Evolutionary conservation across 2,888 invertebrate genomes (phyloP).

Genomic region (Cosmia pyralina): DNA sequence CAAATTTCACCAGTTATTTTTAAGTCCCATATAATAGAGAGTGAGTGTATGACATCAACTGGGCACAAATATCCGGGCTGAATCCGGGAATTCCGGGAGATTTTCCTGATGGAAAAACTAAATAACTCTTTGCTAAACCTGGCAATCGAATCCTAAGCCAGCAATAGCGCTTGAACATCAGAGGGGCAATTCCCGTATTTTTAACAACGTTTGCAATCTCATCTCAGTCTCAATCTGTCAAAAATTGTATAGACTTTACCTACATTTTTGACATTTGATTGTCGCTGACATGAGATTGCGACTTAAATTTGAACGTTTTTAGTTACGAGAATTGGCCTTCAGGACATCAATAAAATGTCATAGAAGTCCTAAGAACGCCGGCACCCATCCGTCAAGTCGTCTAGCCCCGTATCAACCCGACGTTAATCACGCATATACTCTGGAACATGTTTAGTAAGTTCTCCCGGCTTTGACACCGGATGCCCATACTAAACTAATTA

Average conservation of each 20-base stretch:
- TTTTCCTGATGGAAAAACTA: background rate
- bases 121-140: background rate
- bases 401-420: conserved; percentile 16
- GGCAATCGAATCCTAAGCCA: background rate
- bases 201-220: no score
- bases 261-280: no score
- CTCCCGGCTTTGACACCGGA: conserved; percentile 63
- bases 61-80: background rate
- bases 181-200: no score
- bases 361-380: background rate
- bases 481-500: conserved; percentile 65
- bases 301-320: no score
- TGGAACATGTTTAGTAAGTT: conserved; percentile 58
- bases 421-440: conserved; percentile 31
- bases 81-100: background rate
- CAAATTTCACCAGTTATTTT: background rate
- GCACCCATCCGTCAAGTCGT: background rate
- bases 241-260: no score
- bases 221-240: no score
- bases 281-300: no score
- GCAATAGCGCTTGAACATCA: background rate
- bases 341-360: background rate
- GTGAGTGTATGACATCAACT: background rate
- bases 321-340: no score
- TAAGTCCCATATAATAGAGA: background rate